Evolutionary conservation across 1,140 invertebrate species (phyloP), one percentile per base, ranked within the genome.

Genomic region (Caenorhabditis latens): DNA sequence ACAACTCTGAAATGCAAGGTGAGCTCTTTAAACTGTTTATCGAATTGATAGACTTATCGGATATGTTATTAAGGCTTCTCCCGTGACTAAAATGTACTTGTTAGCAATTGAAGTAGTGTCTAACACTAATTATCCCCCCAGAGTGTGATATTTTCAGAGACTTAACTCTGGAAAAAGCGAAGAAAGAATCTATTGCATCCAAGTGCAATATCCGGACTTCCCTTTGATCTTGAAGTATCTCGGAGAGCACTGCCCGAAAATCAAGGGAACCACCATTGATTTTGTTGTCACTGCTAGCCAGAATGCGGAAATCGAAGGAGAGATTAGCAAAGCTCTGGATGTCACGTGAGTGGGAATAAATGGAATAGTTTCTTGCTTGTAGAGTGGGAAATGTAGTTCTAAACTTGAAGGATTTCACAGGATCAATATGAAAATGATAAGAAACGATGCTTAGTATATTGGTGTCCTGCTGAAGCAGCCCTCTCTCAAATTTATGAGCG

Each of bases 201-300:
- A 79, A 79, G 71, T 79, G 0, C 71, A 79, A n/a, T 79, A 79
- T 79, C 71, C 71, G 3, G 71, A 79, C 24, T 79, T 79, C 13
- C 71, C 71, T 4, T 50, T 79, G 46, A 43, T 79, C 14, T 24
- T 79, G n/a, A 50, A 79, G 43, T 79, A 53, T 14, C 53, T 79
- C 21, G 71, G 71, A 21, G 71, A 79, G 9, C n/a, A 50, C 9
- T 79, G 71, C 14, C 71, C 71, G 13, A 14, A 53, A 13, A 19
- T 79, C 46, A 79, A 79, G n/a, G 71, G 71, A 50, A 79, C 71
- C 19, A 79, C 71, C 21, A 46, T 79, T 13, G 71, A 79, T 43
- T 79, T 79, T 32, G 71, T 79, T 11, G 71, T 79, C 1, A 79
- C 71, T 42, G 71, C 71, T 50, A 79, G 71, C 14, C 71, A 79